Conservation (phyloP, 2,888 invertebrate species). For the Glaucopsyche alexis region DNA sequence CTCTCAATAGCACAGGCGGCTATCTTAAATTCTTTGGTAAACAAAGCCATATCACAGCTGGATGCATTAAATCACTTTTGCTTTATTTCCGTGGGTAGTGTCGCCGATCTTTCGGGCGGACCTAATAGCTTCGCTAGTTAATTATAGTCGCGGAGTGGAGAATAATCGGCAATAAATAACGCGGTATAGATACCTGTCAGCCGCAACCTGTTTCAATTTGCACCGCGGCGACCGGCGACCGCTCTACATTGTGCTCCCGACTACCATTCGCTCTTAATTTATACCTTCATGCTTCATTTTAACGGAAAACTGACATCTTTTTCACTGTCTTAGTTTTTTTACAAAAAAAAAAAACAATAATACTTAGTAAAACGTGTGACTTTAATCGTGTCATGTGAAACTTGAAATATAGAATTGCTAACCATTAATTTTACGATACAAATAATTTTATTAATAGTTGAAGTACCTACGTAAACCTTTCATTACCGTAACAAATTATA, state of each 20-base stretch:
- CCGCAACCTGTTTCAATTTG: conserved; percentile 78
- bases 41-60: conserved; percentile 53
- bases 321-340: conserved; percentile 2
- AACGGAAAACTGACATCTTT: conserved; percentile 44
- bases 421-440: neutral
- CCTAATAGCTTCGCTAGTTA: conserved; percentile 69
- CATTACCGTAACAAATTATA: neutral
- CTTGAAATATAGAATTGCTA: neutral
- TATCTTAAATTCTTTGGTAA: conserved; percentile 46
- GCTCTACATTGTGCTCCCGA: conserved; percentile 58
- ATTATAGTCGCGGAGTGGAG: conserved; percentile 69
- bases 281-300: conserved; percentile 74
- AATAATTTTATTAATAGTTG: neutral
- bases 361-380: neutral
- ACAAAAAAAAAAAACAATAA: neutral
- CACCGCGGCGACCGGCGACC: conserved; percentile 62
- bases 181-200: conserved; percentile 73
- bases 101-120: conserved; percentile 67
- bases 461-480: neutral
- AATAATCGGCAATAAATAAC: conserved; percentile 77
- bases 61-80: conserved; percentile 57
- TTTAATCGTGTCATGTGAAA: neutral
- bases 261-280: conserved; percentile 66
- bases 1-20: conserved; percentile 42
- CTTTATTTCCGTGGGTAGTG: conserved; percentile 61